A percentile compares a stretch with the other conserved stretches of the same genome.
phyloP scores from a whole-genome alignment of 2,888 invertebrate species.

The Trissolcus brochymenae region DNA sequence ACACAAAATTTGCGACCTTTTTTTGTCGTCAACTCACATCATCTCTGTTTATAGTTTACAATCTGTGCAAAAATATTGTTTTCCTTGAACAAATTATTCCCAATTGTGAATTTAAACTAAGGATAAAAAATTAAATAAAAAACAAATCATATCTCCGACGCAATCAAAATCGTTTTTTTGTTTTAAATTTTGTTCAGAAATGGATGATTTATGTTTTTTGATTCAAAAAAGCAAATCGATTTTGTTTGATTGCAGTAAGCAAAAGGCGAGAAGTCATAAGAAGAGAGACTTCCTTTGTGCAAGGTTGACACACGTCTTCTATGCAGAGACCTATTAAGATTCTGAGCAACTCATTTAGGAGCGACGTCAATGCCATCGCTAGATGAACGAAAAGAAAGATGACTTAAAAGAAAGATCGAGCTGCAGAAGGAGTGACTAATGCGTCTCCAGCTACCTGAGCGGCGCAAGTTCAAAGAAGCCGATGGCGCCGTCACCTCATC shows the following conservation, averaged over 20 bases:
- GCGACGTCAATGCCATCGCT: slow-evolving; percentile 53
- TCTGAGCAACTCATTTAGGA: slow-evolving; percentile 74
- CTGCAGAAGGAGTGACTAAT: slow-evolving; percentile 75
- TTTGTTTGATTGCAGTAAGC: slow-evolving; percentile 23
- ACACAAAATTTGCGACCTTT: background rate
- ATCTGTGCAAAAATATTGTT: background rate
- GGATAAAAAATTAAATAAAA: too few relatives aligned
- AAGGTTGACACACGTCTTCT: slow-evolving; percentile 69
- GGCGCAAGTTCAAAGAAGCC: slow-evolving; percentile 74
- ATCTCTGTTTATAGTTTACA: background rate
- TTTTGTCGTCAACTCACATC: background rate
- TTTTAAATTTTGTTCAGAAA: background rate
- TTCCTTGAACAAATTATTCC: background rate
- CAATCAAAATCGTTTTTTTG: too few relatives aligned
- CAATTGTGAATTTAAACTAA: too few relatives aligned
- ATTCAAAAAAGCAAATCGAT: slow-evolving; percentile 31
- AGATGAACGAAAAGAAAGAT: slow-evolving; percentile 58
- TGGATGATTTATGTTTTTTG: slow-evolving; percentile 19
- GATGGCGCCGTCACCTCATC: slow-evolving; percentile 72
- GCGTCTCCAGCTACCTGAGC: slow-evolving; percentile 76
- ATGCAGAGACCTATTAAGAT: slow-evolving; percentile 68
- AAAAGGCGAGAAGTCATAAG: slow-evolving; percentile 33
- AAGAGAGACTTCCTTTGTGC: slow-evolving; percentile 55
- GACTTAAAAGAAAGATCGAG: slow-evolving; percentile 58
- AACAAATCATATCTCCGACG: too few relatives aligned